Evolutionary conservation across 2,888 invertebrate genomes (phyloP), one percentile per base, ranked within the genome.

Genomic region (Zaprionus bogoriensis): DNA sequence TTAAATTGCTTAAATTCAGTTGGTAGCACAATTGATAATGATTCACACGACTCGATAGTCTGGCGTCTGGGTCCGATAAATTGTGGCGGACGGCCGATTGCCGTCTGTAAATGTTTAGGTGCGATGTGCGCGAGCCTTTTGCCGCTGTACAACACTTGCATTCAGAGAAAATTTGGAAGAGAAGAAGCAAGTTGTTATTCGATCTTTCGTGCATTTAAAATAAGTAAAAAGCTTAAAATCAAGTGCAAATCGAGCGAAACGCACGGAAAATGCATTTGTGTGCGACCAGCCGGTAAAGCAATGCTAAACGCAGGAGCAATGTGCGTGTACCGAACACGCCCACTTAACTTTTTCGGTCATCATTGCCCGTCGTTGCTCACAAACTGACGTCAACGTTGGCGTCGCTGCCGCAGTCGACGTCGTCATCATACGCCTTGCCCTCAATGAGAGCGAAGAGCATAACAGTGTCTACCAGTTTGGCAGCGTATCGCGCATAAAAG

Each of bases 401-500:
- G 66, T 78, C 75, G 75, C 73, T 73, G 73, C 64, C 72, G 57
- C 51, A 20, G 74, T 47, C 74, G 69, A 51, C 61, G 74, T 65
- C 61, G 55, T 53, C 71, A 55, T 57, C 59, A 67, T 57, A 75
- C 61, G 78, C 82, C 82, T 75, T 72, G 73, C 62, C 61, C 58
- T 67, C 75, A 67, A 72, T 74, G 79, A 72, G 79, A 81, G 79
- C 82, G 79, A 79, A 70, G 74, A 84, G 84, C 74, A 77, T 77
- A 77, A 84, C 78, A 84, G 78, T 84, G 81, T 66, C 74, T 81
- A 71, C 64, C 77, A 67, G 52, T 44, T 74, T 60, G 67, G 60
- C 67, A 63, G 67, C 19, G 52, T 62, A 60, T 59, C 42, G 75
- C 44, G 78, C 41, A 62, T 53, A 68, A 82, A 69, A 82, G 79